Evolutionary conservation across 2,113 vertebrate species (phyloP), one percentile per base, ranked within the genome.

Genomic region (Ardeotis arabs): DNA sequence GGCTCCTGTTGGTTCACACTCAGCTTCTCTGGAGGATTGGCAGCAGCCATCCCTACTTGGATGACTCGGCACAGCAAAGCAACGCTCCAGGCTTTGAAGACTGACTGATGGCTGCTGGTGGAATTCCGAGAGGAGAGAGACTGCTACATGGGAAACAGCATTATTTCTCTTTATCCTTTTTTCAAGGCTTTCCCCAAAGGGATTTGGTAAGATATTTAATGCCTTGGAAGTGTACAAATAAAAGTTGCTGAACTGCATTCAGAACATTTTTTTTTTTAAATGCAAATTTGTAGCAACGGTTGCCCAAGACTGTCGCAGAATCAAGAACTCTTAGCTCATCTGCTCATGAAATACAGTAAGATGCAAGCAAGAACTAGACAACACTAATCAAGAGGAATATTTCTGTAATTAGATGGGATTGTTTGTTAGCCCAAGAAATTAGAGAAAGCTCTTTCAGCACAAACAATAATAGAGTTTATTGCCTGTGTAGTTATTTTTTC

Each of bases 361-460:
- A 72, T 55, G 33, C 76, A 69, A 93, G 27, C 72, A 91, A 83
- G 72, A 64, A 88, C 50, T 50, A 94, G 75, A 14, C 89, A 89
- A 47, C 47, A 69, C 85, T 97, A 88, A 97, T 97, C 94, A 97
- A 92, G 94, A 91, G 70, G 59, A 97, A 96, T 89, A 72, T 56
- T 84, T 33, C 88, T 97, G 63, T 95, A 96, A 97, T 97, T 97
- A 94, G 77, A 88, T 78, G n/a, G 81, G 81, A 97, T 82, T 92
- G 90, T 93, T 97, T 95, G 89, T 91, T 97, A 96, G 92, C 85
- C 82, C 77, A 95, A 94, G 85, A 97, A 97, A 97, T 97, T 97
- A 97, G 69, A 95, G 89, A 60, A 80, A 91, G 91, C 63, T 96
- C 78, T 92, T 83, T 81, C 72, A 86, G 86, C 84, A 86, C 81